Base-by-base conservation (phyloP, 2,888 invertebrate genomes). In the Dryococelus australis region DNA sequence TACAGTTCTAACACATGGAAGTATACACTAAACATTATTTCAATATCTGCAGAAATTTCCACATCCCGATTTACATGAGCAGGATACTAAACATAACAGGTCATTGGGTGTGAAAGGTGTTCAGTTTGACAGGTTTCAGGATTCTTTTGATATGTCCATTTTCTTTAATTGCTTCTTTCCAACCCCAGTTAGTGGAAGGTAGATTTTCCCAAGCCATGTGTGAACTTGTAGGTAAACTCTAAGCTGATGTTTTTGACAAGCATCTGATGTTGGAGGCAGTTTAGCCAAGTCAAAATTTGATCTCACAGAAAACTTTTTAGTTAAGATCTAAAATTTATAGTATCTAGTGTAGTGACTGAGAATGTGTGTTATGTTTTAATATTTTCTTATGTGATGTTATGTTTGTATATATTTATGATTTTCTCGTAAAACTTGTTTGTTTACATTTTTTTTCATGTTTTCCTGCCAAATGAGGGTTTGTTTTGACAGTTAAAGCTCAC, bases 221-320 rank as follows among this genome's bases (percentile, higher is more conserved):
- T 80, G 13, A 28, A 80, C n/a, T 80, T 80, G 80, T 80, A 80
- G 28, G 80, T 80, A 80, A 80, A 80, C 80, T 24, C 26, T 24
- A 12, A n/a, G 26, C 4, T 20, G 80, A 80, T 80, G 80, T 80
- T 80, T 12, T 2, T n/a, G 80, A 80, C 12, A 80, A 13, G 80
- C 13, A 27, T 80, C 28, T 24, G 24, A 80, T 24, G 80, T 80
- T 80, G 80, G 80, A 80, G 80, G n/a, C 27, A 80, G 80, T n/a
- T 80, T 80, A 12, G 16, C 80, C 80, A n/a, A 28, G 80, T 80
- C 80, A 80, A 80, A 80, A 80, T 80, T 80, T 80, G 24, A 80
- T 80, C 24, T 80, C 24, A 5, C 10, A 20, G 12, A 3, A 20
- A 24, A 80, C 26, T 80, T 80, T 80, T 28, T n/a, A 12, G 28